These are phyloP conservation scores for Rousettus madagascariensis DNA, from an alignment of 2,797 vertebrate species.

Conservation along the genomic window DNA sequence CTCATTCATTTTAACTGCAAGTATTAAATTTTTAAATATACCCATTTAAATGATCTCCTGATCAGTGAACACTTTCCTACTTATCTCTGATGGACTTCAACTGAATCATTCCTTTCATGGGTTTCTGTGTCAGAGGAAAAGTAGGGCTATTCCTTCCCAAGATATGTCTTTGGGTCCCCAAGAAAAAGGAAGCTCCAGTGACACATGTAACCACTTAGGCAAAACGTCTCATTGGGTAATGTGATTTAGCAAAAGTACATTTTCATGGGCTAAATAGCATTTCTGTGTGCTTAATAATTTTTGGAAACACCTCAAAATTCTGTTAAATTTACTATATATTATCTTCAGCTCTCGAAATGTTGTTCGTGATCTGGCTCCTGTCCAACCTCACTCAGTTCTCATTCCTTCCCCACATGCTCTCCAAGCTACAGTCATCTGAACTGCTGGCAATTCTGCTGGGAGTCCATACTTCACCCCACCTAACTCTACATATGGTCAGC, in stretches of 20 bases:
- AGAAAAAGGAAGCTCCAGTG: background rate
- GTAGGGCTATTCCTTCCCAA: background rate
- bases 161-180: background rate
- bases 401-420: background rate
- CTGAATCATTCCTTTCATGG: background rate
- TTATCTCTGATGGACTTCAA: background rate
- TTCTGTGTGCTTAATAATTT: slow-evolving; percentile 60
- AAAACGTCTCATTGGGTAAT: background rate
- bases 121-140: background rate
- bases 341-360: slow-evolving; percentile 44
- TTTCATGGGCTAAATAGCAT: slow-evolving; percentile 51
- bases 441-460: background rate
- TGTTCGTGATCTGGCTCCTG: slow-evolving; percentile 27
- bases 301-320: slow-evolving; percentile 64
- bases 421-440: background rate
- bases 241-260: slow-evolving; percentile 13
- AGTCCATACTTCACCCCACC: background rate
- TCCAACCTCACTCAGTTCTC: slow-evolving; percentile 41
- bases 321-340: slow-evolving; percentile 58
- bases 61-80: background rate
- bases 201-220: slow-evolving; percentile 1
- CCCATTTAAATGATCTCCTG: background rate
- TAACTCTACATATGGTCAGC: background rate
- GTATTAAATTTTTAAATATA: background rate
- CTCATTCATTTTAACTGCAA: slow-evolving; percentile 1